Evolutionary conservation across 1,140 invertebrate genomes (phyloP), one percentile per base, ranked within the genome.

Genomic region (Lepidotrigona ventralis): DNA sequence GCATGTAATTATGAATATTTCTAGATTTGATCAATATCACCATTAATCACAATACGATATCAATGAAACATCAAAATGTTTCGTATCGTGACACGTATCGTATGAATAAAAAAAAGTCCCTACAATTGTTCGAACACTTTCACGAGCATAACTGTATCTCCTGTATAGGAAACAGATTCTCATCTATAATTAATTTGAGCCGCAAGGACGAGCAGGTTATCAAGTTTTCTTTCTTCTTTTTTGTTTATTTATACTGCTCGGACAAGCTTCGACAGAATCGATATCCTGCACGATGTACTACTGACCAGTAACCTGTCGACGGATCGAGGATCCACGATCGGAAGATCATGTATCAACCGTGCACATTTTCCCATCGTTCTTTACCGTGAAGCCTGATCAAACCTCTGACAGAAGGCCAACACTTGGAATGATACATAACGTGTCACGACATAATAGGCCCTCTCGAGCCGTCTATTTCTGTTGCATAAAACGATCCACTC

Each of bases 351-450:
- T 78, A 86, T 88, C 83, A 81, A 83, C 53, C 71, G 19, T 86
- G 87, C 86, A 89, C 82, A 89, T 91, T 92, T 93, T 91, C 91
- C 90, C 91, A 92, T 92, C 90, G 88, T 91, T 90, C 85, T 88
- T 90, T 89, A 39, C 84, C 88, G 77, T 89, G 85, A 88, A 73
- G 85, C 78, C 83, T 87, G 83, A 85, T 87, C 85, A 76, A 87
- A 88, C 84, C 86, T 84, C 89, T 91, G 85, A 90, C 85, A 85
- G 87, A 82, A 69, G 87, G 88, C 89, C 87, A 90, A 81, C 88
- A 81, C 85, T 89, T 80, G 79, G 84, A 89, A 91, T 91, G 91
- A 92, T 92, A 88, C 89, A 92, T 91, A 92, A 92, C 88, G 91
- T 86, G 90, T 91, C 90, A 88, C 87, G 90, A 89, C 88, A 90